Base-by-base conservation (phyloP, 1,140 invertebrate genomes). In the Scaptodrosophila lebanonensis region DNA sequence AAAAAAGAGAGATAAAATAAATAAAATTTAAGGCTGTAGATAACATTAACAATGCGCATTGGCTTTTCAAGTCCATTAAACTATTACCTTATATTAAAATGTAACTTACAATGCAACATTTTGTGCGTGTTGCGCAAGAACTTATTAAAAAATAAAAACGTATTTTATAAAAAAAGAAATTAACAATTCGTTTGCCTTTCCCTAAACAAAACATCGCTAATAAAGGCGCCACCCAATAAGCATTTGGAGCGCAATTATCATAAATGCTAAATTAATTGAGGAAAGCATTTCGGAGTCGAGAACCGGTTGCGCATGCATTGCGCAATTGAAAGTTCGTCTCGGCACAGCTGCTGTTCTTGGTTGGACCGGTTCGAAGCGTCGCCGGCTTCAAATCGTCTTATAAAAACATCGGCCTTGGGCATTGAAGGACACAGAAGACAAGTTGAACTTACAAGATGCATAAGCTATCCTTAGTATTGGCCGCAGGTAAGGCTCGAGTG, bases 51-150 rank as follows among this genome's bases (percentile, higher is more conserved):
- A 39, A 53, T 38, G 22, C 22, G 22, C 22, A 25, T 25, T 25
- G 22, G 8, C 8, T 25, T 25, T 25, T 4, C 3, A 66, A 77
- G 73, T 77, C 59, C 73, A 68, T 77, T 45, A 25, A 60, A 61
- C 48, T 48, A 59, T 52, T 25, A 44, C 30, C 47, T 42, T 43
- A 32, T 30, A 13, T 39, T 44, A 62, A 53, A 69, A 56, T 58
- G 45, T 73, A 69, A 76, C 76, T 66, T 69, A 79, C 69, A 54
- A 68, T 59, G 53, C 45, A 83, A 70, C 4, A 35, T 3, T 35
- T 11, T 4, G 11, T 35, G 33, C 15, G n/a, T 4, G n/a, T 11
- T n/a, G 57, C 63, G 50, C 51, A 65, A 18, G 53, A 67, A 64
- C 48, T 36, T 66, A 65, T 66, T 61, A 67, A 60, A 56, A 35